These are phyloP conservation scores for Thymelicus sylvestris DNA, from an alignment of 2,888 invertebrate genomes.

Conservation along the genomic window DNA sequence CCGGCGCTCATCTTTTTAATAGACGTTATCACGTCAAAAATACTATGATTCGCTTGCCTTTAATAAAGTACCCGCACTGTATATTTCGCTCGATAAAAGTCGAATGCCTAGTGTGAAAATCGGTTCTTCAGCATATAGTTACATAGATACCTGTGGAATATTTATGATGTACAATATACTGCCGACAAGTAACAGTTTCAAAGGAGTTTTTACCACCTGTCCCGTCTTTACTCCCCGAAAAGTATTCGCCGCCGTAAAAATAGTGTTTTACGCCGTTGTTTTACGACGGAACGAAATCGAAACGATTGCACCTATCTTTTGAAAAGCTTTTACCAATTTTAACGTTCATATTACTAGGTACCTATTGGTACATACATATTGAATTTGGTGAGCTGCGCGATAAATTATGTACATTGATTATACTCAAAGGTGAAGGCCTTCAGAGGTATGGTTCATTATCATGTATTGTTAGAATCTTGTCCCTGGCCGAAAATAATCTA, in stretches of 20 bases:
- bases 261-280: slow-evolving; percentile 33
- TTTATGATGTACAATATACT: neutral
- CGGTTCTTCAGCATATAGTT: neutral
- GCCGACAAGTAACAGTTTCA: slow-evolving; percentile 44
- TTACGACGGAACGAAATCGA: slow-evolving; percentile 39
- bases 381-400: no score
- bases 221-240: slow-evolving; percentile 33
- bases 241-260: slow-evolving; percentile 40
- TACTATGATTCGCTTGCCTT: no score
- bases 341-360: neutral
- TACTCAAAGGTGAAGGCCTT: no score
- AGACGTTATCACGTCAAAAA: no score
- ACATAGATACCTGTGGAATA: slow-evolving; percentile 11
- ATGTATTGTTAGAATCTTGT: no score
- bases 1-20: no score
- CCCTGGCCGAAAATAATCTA: no score
- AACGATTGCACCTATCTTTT: slow-evolving; percentile 19
- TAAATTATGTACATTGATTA: no score
- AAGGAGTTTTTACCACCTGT: slow-evolving; percentile 42
- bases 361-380: no score
- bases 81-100: neutral
- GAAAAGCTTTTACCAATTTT: neutral
- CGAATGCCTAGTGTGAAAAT: neutral
- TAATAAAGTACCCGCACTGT: no score
- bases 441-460: no score